Conservation (phyloP, 1,140 invertebrate genomes). For the Eulimnadia texana region DNA sequence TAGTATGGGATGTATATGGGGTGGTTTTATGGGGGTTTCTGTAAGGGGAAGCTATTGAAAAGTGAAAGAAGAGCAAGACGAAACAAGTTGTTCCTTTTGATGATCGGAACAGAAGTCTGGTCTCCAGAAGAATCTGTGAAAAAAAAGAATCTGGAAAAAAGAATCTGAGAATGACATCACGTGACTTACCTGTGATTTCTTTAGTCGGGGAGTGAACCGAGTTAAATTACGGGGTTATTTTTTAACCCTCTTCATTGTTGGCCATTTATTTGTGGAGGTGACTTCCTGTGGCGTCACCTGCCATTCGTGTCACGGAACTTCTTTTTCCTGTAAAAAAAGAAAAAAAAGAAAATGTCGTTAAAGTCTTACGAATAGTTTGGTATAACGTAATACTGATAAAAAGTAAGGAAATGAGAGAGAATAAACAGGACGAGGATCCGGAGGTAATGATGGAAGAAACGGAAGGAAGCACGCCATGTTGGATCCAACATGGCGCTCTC, state of each 20-base stretch:
- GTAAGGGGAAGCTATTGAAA: too few species aligned
- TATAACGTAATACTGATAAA: background rate
- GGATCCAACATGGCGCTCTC: background rate
- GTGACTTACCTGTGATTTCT: too few species aligned
- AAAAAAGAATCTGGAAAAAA: too few species aligned
- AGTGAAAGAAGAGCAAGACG: too few species aligned
- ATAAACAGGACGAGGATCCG: background rate
- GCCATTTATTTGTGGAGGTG: background rate
- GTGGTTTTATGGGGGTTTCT: too few species aligned
- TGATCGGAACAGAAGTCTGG: too few species aligned
- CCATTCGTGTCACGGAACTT: background rate
- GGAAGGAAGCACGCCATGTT: background rate
- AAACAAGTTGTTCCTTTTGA: too few species aligned
- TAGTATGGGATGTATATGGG: too few species aligned
- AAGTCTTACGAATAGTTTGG: too few species aligned
- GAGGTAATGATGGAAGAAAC: background rate
- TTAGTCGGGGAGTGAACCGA: too few species aligned
- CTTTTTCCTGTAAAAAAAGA: background rate
- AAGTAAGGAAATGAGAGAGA: background rate
- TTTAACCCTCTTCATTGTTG: background rate
- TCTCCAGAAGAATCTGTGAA: too few species aligned
- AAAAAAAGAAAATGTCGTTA: background rate
- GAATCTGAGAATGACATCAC: too few species aligned
- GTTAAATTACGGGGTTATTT: background rate
- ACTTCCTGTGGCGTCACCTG: background rate